Conservation (phyloP, 2,113 vertebrate genomes). For the Syngnathus floridae region DNA sequence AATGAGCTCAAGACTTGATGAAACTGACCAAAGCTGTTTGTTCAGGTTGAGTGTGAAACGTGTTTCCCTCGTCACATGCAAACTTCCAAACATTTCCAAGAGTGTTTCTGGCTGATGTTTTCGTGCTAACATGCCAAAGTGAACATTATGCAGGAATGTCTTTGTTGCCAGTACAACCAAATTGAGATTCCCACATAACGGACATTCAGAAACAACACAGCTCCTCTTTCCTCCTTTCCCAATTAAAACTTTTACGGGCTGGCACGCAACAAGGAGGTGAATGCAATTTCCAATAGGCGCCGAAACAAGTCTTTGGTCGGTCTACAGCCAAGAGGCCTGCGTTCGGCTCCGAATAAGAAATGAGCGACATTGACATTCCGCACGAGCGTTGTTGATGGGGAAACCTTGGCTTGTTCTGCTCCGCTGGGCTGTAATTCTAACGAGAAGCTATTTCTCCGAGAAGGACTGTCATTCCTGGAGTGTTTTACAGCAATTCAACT, state of each 20-base stretch:
- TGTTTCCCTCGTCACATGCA: not conserved
- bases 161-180: slow-evolving; percentile 42
- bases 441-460: slow-evolving; percentile 52
- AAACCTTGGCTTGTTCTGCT: slow-evolving; percentile 45
- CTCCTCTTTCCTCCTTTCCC: slow-evolving; percentile 43
- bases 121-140: slow-evolving; percentile 22
- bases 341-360: slow-evolving; percentile 49
- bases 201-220: slow-evolving; percentile 19
- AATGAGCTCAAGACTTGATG: not conserved
- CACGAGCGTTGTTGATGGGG: slow-evolving; percentile 30
- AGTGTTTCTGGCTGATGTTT: not conserved
- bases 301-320: slow-evolving; percentile 59
- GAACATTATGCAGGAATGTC: slow-evolving; percentile 61
- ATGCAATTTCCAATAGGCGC: slow-evolving; percentile 73
- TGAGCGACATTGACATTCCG: slow-evolving; percentile 53
- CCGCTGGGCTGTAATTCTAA: slow-evolving; percentile 47
- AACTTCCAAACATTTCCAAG: not conserved
- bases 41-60: not conserved
- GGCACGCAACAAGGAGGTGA: slow-evolving; percentile 59
- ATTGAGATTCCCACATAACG: slow-evolving; percentile 31
- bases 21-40: slow-evolving; percentile 3
- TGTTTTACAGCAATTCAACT: slow-evolving; percentile 54
- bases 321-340: slow-evolving; percentile 30
- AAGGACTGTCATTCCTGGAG: slow-evolving; percentile 49
- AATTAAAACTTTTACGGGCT: slow-evolving; percentile 73